phyloP scores from a whole-genome alignment of 2,113 vertebrate genomes.

The Urocynchramus pylzowi region DNA sequence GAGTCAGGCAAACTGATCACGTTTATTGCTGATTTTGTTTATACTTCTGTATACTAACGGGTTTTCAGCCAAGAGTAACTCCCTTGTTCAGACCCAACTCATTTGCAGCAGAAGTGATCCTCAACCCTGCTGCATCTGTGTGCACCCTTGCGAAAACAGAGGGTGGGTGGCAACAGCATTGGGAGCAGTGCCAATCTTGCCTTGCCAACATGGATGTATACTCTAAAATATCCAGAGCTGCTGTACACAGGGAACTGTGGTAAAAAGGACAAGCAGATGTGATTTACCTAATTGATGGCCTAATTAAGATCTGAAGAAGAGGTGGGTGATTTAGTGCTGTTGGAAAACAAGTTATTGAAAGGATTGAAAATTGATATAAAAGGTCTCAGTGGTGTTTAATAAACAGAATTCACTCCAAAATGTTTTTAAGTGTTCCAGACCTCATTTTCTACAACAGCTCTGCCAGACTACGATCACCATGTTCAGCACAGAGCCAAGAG shows the following conservation, averaged over 20 bases:
- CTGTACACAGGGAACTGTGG: neutral
- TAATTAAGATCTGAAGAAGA: conserved; percentile 66
- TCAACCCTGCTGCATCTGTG: conserved; percentile 48
- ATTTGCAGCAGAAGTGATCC: conserved; percentile 60
- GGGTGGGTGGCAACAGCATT: conserved; percentile 33
- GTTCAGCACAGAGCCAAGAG: neutral
- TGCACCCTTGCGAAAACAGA: conserved; percentile 3
- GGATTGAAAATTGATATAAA: conserved; percentile 58
- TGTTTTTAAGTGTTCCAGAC: conserved; percentile 36
- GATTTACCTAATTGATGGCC: conserved; percentile 59
- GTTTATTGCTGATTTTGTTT: conserved; percentile 64
- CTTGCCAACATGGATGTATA: conserved; percentile 18
- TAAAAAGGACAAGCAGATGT: conserved; percentile 65
- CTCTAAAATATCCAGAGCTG: conserved; percentile 48
- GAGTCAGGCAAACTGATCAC: conserved; percentile 38
- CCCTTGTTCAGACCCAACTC: conserved; percentile 51
- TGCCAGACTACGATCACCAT: conserved; percentile 15
- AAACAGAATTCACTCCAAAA: conserved; percentile 54
- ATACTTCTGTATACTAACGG: neutral
- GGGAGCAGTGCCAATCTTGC: conserved; percentile 42
- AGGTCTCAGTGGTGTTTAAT: conserved; percentile 54
- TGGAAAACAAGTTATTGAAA: conserved; percentile 64
- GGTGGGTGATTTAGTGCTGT: conserved; percentile 58
- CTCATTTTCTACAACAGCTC: conserved; percentile 32
- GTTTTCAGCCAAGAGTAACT: conserved; percentile 61